These are phyloP conservation scores for Zoanthus sociatus DNA, from an alignment of 92 coral and sea anemone genomes.

Conservation along the genomic window DNA sequence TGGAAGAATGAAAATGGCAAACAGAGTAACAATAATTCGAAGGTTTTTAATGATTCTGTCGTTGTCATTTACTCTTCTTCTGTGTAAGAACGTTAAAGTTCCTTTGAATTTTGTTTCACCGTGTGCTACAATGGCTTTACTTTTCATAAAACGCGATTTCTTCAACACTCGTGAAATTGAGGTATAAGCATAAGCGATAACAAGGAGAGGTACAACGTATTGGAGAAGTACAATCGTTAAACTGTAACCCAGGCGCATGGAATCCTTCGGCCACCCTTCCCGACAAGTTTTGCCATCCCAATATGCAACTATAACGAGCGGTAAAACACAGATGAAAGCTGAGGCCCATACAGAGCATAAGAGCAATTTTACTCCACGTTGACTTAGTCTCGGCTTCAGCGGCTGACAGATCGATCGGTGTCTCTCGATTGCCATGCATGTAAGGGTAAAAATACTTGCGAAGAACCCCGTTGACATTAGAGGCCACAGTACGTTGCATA, in stretches of 20 bases:
- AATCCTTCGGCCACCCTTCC: conserved; percentile 72
- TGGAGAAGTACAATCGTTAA: conserved; percentile 65
- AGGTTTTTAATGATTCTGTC: conserved; percentile 77
- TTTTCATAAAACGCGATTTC: conserved; percentile 32
- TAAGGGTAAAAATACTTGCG: conserved; percentile 78
- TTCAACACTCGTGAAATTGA: conserved; percentile 64
- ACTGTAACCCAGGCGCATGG: conserved; percentile 73
- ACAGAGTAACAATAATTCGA: conserved; percentile 67
- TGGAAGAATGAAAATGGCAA: conserved; percentile 79
- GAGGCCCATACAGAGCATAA: conserved; percentile 66
- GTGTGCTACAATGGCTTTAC: neutral
- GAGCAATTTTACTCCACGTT: conserved; percentile 32
- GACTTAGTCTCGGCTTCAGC: conserved; percentile 64
- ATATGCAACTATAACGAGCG: conserved; percentile 72
- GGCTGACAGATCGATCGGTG: conserved; percentile 74
- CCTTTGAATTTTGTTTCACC: neutral
- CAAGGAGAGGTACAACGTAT: conserved; percentile 68
- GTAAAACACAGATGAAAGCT: conserved; percentile 70
- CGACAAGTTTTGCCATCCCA: conserved; percentile 61
- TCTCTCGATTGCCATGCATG: conserved; percentile 85
- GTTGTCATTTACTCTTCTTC: conserved; percentile 54
- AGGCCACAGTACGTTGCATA: conserved; percentile 87
- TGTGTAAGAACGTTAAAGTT: conserved; percentile 8
- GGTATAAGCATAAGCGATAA: conserved; percentile 79
- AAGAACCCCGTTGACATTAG: conserved; percentile 78